Base-by-base conservation (phyloP, 1,140 invertebrate genomes). In the Micrasema longulum region DNA sequence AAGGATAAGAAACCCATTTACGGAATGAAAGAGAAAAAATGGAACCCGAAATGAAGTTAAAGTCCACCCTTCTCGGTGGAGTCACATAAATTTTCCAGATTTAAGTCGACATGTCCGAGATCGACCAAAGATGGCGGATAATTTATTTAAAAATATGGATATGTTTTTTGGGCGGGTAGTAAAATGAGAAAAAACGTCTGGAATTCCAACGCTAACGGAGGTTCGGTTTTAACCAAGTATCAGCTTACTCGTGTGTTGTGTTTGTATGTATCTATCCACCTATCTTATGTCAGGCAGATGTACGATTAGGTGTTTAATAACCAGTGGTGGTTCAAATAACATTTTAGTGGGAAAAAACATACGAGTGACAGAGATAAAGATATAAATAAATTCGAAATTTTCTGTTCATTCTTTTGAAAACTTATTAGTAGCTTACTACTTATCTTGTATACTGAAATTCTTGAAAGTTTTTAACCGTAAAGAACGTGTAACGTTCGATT, bases 91-190 rank as follows among this genome's bases (percentile, higher is more conserved):
- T 67, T 67, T 22, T 38, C 47, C 23, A 22, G 31, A 67, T 67
- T 67, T 67, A 67, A 67, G 64, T n/a, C 43, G 47, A 67, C 48
- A 41, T 52, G 47, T 67, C 48, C 45, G 48, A 57, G 36, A 11
- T 22, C 48, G 41, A 38, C 23, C 35, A 26, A 38, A 55, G 38
- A 55, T 55, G 64, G 48, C 45, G 47, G 53, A 74, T 75, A 75
- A 75, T 75, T 72, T 75, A 75, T 75, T 68, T 68, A 68, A 71
- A 72, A 75, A 72, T 75, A 72, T 72, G 70, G 64, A 47, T 43
- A 26, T 16, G 47, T 11, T 43, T 57, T 73, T 64, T 57, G 53
- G 41, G 63, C 35, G 47, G 63, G 63, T 48, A 65, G 47, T 65
- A 47, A 63, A 60, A 65, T 23, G 45, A 43, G 53, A 69, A 48